These are phyloP conservation scores for Nephila pilipes DNA, from an alignment of 1,140 invertebrate species.

Conservation along the genomic window DNA sequence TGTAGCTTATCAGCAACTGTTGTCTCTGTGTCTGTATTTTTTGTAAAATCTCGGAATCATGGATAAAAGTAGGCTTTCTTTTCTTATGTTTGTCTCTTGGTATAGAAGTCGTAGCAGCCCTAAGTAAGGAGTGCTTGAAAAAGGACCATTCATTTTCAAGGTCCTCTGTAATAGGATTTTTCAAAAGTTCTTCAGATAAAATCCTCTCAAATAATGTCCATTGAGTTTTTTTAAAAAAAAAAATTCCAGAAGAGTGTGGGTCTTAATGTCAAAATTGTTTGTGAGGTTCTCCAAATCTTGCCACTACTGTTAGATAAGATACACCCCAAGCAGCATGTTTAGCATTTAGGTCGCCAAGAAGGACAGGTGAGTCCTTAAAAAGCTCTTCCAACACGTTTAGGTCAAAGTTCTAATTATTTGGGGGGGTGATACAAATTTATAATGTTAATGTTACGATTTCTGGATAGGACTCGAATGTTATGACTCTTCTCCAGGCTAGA, in stretches of 20 bases:
- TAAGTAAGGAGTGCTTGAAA: conserved; percentile 17
- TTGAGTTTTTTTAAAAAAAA: conserved; percentile 5
- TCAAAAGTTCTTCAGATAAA: background rate
- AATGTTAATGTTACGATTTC: conserved; percentile 16
- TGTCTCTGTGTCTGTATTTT: conserved; percentile 5
- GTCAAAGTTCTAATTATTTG: background rate
- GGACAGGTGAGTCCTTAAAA: background rate
- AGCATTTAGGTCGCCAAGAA: background rate
- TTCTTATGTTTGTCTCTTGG: conserved; percentile 20
- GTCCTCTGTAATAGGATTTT: background rate
- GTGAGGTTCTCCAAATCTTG: no score
- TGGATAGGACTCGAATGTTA: background rate
- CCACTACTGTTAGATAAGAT: no score
- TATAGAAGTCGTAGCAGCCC: background rate
- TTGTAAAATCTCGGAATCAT: background rate
- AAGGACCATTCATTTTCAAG: conserved; percentile 8
- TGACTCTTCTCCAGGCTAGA: conserved; percentile 12
- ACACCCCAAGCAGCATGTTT: background rate
- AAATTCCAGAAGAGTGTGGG: no score
- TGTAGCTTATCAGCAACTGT: background rate
- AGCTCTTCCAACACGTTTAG: background rate
- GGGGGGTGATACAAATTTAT: conserved; percentile 33
- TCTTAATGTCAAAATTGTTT: no score
- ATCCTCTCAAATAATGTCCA: background rate
- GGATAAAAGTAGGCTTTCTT: background rate